Base-by-base conservation (phyloP, 2,888 invertebrate genomes). In the Hybos culiciformis region DNA sequence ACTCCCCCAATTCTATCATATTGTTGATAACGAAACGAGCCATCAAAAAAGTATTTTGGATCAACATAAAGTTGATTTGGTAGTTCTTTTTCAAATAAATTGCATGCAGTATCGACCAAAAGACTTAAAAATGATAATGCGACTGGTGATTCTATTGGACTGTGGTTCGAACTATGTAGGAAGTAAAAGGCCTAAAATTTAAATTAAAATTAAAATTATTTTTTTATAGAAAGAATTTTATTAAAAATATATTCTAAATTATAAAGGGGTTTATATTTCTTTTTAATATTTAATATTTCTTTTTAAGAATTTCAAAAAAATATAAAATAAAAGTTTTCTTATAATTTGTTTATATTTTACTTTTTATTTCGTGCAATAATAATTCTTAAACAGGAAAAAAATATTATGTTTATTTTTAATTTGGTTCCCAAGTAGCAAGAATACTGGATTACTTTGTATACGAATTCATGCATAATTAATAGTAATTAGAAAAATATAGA, bases 1-100 rank as follows among this genome's bases (percentile, higher is more conserved):
- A 66, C 63, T 2, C 66, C 66, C 26, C 66, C 66, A 6, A 66
- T 53, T n/a, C 67, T 56, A 53, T 67, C 67, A 42, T 62, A 60
- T 44, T 62, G 60, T 48, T 59, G 61, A 49, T 66, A 66, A 39
- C 61, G 59, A 20, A 63, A 57, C 7, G 59, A 55, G 9, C 63
- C 63, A 50, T 66, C 63, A 37, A 59, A 56, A 40, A 66, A 67
- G 24, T 53, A 58, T 36, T 57, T 59, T 0, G 57, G 50, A 37
- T 56, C 52, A 5, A 67, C 59, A 48, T 57, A 57, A 24, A 56
- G 48, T 29, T 46, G 46, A 18, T 46, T 53, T 2, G 56, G 49
- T 36, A 58, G 33, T 46, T 65, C 66, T 19, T 55, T 50, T 12
- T 58, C 58, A 39, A 58, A 60, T 9, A 56, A 44, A 3, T 52